Conservation (phyloP, 2,113 vertebrate species). For the Protobothrops mucrosquamatus region DNA sequence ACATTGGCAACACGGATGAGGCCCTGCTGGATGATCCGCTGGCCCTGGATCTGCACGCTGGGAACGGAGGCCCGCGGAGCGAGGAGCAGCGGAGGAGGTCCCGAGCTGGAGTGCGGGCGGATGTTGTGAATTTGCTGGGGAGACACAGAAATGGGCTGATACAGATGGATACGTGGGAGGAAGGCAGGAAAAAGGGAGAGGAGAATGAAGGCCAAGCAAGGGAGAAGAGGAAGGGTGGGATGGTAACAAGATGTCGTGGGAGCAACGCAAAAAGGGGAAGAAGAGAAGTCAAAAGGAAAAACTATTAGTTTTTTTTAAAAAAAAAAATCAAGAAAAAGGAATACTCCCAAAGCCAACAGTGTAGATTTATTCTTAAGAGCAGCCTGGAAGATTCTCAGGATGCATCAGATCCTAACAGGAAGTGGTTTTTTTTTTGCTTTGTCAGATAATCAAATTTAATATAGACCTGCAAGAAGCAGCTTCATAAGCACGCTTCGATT, state of each 20-base stretch:
- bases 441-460: not conserved
- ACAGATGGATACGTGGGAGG: not conserved
- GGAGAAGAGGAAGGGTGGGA: too few relatives aligned
- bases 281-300: not conserved
- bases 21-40: constrained; percentile 96
- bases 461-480: not conserved
- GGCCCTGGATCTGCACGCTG: constrained; percentile 92
- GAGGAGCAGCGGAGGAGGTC: constrained; percentile 89
- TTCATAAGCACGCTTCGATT: not conserved
- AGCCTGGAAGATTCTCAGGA: not conserved
- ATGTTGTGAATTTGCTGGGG: constrained; percentile 91
- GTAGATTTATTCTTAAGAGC: not conserved
- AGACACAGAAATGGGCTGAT: constrained; percentile 78
- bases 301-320: not conserved
- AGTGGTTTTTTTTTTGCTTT: not conserved
- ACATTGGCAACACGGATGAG: constrained; percentile 95
- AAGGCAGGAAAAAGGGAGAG: fast-evolving
- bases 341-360: fast-evolving
- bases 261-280: not conserved
- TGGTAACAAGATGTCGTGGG: not conserved
- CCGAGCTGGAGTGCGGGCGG: constrained; percentile 88
- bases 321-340: not conserved
- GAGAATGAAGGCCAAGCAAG: not conserved
- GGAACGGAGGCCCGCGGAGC: constrained; percentile 90
- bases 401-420: not conserved